Base-by-base conservation (phyloP, 23 tunicate genomes). In the Trididemnum miniatum region DNA sequence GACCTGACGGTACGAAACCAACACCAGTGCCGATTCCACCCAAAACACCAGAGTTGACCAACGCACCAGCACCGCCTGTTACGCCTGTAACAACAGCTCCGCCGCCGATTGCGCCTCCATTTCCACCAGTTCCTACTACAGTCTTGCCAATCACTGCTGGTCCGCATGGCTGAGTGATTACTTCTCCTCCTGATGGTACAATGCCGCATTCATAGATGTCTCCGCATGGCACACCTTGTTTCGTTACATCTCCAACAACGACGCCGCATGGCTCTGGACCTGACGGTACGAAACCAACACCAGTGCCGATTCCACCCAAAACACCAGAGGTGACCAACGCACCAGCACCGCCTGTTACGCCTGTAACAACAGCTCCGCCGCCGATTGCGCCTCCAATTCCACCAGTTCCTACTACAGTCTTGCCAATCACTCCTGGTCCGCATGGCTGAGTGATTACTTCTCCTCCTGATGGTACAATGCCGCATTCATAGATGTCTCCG, bases 61-160 rank as follows among this genome's bases (percentile, higher is more conserved):
- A 62, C 5, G 67, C 67, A 24, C 26, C 57, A 18, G 12, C 67
- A n/a, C 67, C 67, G 15, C 67, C 67, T 62, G 67, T 62, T 62
- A n/a, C 67, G 29, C 67, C 15, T 62, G 67, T 22, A 62, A 62
- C 67, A n/a, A n/a, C 67, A 62, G 26, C 67, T 62, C 67, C 67
- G 26, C 29, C 67, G 4, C 3, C 67, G 67, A 62, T 18, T 22
- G 25, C 67, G 3, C 67, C 67, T 62, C 67, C 67, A 24, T 12
- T 62, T 18, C 67, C 67, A 24, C 28, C 67, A 44, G 54, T 44
- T 44, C 54, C 54, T 9, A 44, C 54, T 9, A 44, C 54, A 44
- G 54, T 44, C 54, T 44, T 44, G 54, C 54, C 54, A 44, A 44
- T 44, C 54, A 44, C 54, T 44, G 12, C 54, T 44, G 54, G 54